These are phyloP conservation scores for Gobio gobio DNA, from an alignment of 2,113 vertebrate species.

Conservation along the genomic window DNA sequence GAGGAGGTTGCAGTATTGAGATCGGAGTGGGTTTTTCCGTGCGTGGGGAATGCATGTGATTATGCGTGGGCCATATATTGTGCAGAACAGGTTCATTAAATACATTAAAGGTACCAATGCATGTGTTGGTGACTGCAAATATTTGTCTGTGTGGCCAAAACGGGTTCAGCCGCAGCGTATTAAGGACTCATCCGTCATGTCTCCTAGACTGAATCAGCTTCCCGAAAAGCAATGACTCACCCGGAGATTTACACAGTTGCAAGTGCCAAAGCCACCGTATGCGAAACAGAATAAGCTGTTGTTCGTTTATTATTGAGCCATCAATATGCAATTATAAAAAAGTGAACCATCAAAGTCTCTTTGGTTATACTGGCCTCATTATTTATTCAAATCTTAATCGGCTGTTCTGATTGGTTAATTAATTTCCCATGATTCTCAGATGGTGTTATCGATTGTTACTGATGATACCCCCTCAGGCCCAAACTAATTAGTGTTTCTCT, in stretches of 20 bases:
- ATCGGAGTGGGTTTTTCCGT: conserved; percentile 34
- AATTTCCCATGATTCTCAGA: conserved; percentile 25
- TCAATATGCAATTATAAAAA: background rate
- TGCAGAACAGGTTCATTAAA: conserved; percentile 4
- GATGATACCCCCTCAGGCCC: background rate
- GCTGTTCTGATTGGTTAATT: conserved; percentile 28
- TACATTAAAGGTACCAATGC: conserved; percentile 7
- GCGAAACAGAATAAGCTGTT: conserved; percentile 38
- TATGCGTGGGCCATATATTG: conserved; percentile 33
- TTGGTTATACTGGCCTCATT: background rate
- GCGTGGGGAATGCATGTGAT: conserved; percentile 33
- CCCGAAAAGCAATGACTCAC: conserved; percentile 49
- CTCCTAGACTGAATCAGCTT: conserved; percentile 48
- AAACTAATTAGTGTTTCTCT: conserved; percentile 25
- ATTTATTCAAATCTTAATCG: background rate
- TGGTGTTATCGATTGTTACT: conserved; percentile 37
- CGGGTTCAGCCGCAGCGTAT: conserved; percentile 12
- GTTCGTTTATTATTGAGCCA: background rate
- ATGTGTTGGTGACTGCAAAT: conserved; percentile 28
- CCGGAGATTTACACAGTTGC: conserved; percentile 1
- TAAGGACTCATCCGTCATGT: conserved; percentile 40
- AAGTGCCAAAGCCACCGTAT: conserved; percentile 29
- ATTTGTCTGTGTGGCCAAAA: conserved; percentile 13
- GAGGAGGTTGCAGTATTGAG: conserved; percentile 54
- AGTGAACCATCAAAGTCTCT: background rate